Evolutionary conservation across 2,113 vertebrate species (phyloP).

Genomic region (Gavialis gangeticus): DNA sequence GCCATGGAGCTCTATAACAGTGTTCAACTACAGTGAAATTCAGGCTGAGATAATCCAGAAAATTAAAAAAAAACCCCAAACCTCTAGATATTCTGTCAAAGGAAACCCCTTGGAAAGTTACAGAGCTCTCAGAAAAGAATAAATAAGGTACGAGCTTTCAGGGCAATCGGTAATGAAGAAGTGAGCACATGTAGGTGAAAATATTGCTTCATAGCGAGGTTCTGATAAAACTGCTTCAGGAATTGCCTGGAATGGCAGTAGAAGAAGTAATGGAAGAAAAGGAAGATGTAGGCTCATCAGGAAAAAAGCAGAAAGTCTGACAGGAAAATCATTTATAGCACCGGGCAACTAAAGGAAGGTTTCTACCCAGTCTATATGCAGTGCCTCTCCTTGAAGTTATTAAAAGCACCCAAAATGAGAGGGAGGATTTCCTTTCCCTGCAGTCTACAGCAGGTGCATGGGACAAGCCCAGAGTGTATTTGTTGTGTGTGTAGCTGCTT

Average conservation of each 20-base stretch:
- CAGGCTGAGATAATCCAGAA: neutral
- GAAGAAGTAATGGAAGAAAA: neutral
- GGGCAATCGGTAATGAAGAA: neutral
- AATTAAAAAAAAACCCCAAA: accelerated
- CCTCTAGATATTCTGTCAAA: neutral
- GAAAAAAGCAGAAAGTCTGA: neutral
- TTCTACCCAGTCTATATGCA: neutral
- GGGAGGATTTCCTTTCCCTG: neutral
- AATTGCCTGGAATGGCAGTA: neutral
- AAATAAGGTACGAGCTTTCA: neutral
- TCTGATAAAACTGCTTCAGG: too few species aligned
- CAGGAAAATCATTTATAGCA: neutral
- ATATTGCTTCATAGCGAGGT: neutral
- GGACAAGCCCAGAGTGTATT: neutral
- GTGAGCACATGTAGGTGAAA: accelerated
- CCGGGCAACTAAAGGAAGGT: neutral
- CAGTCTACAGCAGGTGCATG: too few species aligned
- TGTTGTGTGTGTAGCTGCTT: neutral
- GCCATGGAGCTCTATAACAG: too few species aligned
- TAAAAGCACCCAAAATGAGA: neutral
- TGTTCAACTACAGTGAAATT: too few species aligned
- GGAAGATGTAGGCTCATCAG: neutral
- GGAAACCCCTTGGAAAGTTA: neutral
- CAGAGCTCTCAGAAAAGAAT: neutral
- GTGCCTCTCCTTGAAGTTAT: neutral